Evolutionary conservation across 30 jellyfish, hydroid and myxozoan genomes (phyloP).

Genomic region (Pelagia noctiluca): DNA sequence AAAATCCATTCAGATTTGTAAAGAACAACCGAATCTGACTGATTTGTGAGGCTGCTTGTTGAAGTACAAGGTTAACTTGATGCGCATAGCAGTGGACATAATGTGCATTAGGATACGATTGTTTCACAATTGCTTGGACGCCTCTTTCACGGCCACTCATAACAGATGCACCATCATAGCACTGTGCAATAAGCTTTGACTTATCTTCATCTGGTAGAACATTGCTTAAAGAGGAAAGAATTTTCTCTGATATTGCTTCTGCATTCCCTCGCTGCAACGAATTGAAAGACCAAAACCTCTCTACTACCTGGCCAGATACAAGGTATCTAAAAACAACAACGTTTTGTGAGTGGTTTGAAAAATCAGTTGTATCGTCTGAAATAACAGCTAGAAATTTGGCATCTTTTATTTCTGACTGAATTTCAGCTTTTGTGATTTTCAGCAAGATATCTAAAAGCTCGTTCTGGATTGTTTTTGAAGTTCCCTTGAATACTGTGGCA

Average conservation of each 20-base stretch:
- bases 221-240: slow-evolving; percentile 24
- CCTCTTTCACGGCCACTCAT: too few relatives aligned
- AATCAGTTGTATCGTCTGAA: slow-evolving; percentile 72
- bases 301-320: slow-evolving; percentile 9
- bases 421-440: background rate
- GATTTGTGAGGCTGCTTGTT: too few relatives aligned
- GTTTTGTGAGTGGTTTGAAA: slow-evolving; percentile 46
- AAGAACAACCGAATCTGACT: too few relatives aligned
- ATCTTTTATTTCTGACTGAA: slow-evolving; percentile 29
- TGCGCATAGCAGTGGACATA: too few relatives aligned
- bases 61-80: too few relatives aligned
- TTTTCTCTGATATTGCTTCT: slow-evolving; percentile 18
- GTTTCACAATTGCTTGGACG: too few relatives aligned
- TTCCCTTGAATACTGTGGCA: too few relatives aligned
- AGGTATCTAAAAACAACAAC: slow-evolving; percentile 59
- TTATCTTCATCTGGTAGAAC: slow-evolving; percentile 44
- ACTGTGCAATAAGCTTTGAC: too few relatives aligned
- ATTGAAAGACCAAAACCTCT: slow-evolving; percentile 57
- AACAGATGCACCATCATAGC: too few relatives aligned
- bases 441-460: slow-evolving; percentile 63
- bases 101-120: too few relatives aligned
- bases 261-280: slow-evolving; percentile 32
- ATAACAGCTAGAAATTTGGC: slow-evolving; percentile 52
- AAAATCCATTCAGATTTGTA: too few relatives aligned
- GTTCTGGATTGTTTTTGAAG: slow-evolving; percentile 65